Evolutionary conservation across 1,140 invertebrate genomes (phyloP).

Genomic region (Bombus affinis): DNA sequence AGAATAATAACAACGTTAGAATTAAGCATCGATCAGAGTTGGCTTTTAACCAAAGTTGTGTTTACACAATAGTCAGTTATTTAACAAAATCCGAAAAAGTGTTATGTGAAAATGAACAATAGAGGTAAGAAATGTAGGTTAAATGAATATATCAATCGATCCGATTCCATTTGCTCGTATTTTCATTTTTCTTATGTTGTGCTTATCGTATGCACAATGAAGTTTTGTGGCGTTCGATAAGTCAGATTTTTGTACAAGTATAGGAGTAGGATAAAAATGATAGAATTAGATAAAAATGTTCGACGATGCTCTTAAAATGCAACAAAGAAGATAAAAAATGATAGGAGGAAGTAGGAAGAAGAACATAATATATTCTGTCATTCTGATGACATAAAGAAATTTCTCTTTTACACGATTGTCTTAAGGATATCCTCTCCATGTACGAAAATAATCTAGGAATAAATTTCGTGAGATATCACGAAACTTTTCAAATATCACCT

Average conservation of each 20-base stretch:
- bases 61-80: not conserved
- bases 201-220: not conserved
- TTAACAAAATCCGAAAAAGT: too few species aligned
- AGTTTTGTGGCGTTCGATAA: not conserved
- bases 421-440: slow-evolving; percentile 19
- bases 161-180: too few species aligned
- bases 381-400: slow-evolving; percentile 3
- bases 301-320: not conserved
- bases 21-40: not conserved
- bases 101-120: too few species aligned
- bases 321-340: not conserved
- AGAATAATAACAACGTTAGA: slow-evolving; percentile 18
- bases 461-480: slow-evolving; percentile 36
- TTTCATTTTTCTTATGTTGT: too few species aligned
- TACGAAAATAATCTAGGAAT: slow-evolving; percentile 42
- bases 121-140: too few species aligned
- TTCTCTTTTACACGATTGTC: not conserved
- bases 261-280: not conserved
- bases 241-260: not conserved
- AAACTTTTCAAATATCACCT: slow-evolving; percentile 52
- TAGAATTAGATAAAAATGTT: not conserved
- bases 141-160: too few species aligned
- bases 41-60: not conserved
- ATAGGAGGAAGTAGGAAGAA: not conserved
- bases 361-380: not conserved